A percentile compares a stretch with the other conserved stretches of the same genome.
phyloP scores from a whole-genome alignment of 2,797 vertebrate genomes.

The Octomys mimax region DNA sequence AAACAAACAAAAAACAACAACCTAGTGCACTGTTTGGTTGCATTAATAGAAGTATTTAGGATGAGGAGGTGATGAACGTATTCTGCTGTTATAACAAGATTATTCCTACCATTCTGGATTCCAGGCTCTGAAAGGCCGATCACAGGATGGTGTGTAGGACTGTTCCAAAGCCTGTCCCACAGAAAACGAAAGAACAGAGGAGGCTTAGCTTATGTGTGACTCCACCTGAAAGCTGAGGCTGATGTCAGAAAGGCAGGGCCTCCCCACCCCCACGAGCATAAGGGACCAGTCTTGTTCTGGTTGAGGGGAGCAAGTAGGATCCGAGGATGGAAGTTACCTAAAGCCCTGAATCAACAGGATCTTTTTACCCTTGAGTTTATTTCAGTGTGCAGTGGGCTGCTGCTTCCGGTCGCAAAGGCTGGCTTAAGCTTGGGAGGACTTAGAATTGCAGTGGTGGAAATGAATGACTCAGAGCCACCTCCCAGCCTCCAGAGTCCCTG shows the following conservation, averaged over 20 bases:
- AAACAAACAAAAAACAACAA: background rate
- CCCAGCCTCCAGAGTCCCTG: background rate
- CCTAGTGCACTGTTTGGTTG: background rate
- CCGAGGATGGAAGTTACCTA: background rate
- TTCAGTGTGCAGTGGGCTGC: background rate
- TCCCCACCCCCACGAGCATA: background rate
- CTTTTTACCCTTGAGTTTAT: background rate
- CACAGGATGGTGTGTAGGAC: background rate
- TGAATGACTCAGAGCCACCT: background rate
- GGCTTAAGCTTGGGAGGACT: background rate
- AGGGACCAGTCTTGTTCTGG: background rate
- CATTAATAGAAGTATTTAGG: background rate
- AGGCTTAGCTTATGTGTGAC: background rate
- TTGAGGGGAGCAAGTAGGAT: background rate
- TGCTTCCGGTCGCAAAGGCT: background rate
- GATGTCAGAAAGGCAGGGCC: background rate
- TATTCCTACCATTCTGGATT: background rate
- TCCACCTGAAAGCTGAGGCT: background rate
- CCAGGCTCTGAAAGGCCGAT: background rate
- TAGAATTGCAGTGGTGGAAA: background rate
- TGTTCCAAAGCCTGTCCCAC: constrained; percentile 25
- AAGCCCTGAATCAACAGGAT: background rate
- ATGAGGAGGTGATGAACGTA: background rate
- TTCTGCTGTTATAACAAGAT: background rate
- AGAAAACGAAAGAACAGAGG: background rate